Evolutionary conservation across 2,113 vertebrate genomes (phyloP).

Genomic region (Camelus dromedarius): DNA sequence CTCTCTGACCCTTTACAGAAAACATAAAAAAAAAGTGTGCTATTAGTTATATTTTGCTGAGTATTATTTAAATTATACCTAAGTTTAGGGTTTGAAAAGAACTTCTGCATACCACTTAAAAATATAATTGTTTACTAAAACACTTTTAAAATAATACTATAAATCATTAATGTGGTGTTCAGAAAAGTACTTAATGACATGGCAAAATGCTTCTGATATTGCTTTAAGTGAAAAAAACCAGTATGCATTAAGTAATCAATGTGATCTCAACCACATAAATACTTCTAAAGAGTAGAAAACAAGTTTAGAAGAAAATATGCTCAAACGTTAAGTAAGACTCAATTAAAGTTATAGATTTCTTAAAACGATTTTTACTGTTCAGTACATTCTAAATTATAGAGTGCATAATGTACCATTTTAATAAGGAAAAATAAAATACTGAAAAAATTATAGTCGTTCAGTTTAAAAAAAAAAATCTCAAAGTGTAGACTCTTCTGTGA

Average conservation of each 20-base stretch:
- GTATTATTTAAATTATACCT: neutral
- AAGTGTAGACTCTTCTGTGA: conserved; percentile 8
- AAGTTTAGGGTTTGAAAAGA: neutral
- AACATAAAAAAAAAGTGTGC: neutral
- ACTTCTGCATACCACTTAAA: neutral
- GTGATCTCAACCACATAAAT: neutral
- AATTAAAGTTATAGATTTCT: neutral
- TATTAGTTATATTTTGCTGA: neutral
- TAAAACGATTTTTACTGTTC: neutral
- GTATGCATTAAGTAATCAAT: neutral
- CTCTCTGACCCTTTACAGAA: neutral
- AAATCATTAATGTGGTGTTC: neutral
- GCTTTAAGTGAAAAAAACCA: neutral
- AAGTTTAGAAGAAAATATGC: neutral
- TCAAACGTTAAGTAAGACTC: neutral
- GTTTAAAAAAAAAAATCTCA: neutral
- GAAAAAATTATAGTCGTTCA: neutral
- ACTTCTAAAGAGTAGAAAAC: neutral
- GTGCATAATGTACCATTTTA: neutral
- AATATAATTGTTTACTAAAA: conserved; percentile 33
- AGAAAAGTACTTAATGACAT: neutral
- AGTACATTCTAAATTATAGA: neutral
- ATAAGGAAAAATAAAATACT: conserved; percentile 12
- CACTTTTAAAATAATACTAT: conserved; percentile 8
- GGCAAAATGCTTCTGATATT: neutral